Evolutionary conservation across 2,797 vertebrate species (phyloP).

Genomic region (Acanthiza pusilla): DNA sequence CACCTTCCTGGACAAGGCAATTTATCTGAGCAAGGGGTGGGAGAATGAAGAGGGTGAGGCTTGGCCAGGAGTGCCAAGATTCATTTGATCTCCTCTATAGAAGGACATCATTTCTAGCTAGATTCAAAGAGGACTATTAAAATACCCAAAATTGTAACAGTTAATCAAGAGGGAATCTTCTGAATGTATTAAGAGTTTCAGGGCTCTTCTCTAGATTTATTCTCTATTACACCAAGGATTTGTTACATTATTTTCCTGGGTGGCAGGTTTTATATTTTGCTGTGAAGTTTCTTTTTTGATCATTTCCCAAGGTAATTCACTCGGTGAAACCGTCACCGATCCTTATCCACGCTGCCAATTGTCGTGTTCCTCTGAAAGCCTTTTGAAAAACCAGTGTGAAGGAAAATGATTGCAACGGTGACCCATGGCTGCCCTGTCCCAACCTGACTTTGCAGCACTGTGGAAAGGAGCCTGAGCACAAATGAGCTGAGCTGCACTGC

Average conservation of each 20-base stretch:
- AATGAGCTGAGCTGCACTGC: background rate
- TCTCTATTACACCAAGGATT: background rate
- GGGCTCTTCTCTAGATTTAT: background rate
- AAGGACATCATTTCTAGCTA: background rate
- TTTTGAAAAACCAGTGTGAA: background rate
- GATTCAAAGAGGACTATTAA: background rate
- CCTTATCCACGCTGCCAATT: background rate
- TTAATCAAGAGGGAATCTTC: background rate
- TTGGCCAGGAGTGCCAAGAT: background rate
- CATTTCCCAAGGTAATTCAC: background rate
- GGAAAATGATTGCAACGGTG: background rate
- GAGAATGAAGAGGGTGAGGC: background rate
- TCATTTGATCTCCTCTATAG: background rate
- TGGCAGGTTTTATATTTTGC: background rate
- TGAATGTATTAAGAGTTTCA: background rate
- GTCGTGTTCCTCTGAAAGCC: background rate
- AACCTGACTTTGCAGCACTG: background rate
- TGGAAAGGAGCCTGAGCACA: background rate
- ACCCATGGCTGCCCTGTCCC: background rate
- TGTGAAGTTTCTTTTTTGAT: background rate
- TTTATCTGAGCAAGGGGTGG: background rate
- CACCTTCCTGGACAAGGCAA: background rate
- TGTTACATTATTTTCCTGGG: background rate
- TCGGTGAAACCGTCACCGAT: background rate
- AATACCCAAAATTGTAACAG: background rate